These are phyloP conservation scores for Solea solea DNA, from an alignment of 2,113 vertebrate genomes.

Conservation along the genomic window DNA sequence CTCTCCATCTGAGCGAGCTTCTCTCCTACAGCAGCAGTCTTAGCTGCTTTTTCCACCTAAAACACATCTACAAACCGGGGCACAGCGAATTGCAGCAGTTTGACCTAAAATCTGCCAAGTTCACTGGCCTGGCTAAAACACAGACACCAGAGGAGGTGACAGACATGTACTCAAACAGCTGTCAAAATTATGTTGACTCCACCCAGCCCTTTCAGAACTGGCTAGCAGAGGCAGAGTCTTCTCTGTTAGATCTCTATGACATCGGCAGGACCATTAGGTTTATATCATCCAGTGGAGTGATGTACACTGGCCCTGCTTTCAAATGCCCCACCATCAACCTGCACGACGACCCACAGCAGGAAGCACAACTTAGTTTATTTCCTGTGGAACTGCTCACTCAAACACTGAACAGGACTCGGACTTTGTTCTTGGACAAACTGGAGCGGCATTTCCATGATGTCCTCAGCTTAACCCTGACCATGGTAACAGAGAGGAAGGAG, in stretches of 20 bases:
- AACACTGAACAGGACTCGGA: conserved; percentile 76
- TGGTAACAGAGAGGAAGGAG: conserved; percentile 75
- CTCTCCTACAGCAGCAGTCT: conserved; percentile 79
- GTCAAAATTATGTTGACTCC: neutral
- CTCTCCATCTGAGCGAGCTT: conserved; percentile 70
- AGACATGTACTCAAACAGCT: neutral
- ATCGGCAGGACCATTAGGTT: conserved; percentile 26
- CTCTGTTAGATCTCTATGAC: conserved; percentile 46
- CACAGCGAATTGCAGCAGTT: conserved; percentile 47
- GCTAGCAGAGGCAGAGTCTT: conserved; percentile 32
- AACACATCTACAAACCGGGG: conserved; percentile 70
- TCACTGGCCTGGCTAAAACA: neutral
- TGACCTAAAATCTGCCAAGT: neutral
- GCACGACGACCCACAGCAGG: neutral
- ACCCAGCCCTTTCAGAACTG: conserved; percentile 8
- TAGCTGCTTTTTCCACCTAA: conserved; percentile 79
- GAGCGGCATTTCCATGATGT: conserved; percentile 82
- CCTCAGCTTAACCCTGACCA: conserved; percentile 42
- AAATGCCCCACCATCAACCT: conserved; percentile 9
- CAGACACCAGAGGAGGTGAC: neutral
- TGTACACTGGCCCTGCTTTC: conserved; percentile 50
- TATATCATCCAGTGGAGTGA: conserved; percentile 27
- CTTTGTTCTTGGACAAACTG: conserved; percentile 84
- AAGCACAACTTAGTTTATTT: conserved; percentile 41
- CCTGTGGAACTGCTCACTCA: conserved; percentile 48